A percentile compares a stretch with the other conserved stretches of the same genome.
Conservation (phyloP, 2,888 invertebrate genomes). For the Drosophila nr. medialis region DNA sequence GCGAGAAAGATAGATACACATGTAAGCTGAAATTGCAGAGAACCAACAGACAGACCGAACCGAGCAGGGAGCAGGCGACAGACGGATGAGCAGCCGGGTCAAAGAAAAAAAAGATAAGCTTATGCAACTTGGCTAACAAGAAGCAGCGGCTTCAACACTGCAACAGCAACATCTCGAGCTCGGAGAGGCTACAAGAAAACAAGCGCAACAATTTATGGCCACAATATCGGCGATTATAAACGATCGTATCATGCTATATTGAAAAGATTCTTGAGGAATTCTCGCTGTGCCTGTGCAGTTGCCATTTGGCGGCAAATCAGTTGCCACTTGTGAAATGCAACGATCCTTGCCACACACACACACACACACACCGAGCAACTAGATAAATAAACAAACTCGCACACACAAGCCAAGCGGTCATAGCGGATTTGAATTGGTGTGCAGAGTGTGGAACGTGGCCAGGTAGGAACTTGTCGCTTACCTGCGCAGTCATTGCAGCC, state of each 20-base stretch:
- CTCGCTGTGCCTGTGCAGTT: conserved; percentile 12
- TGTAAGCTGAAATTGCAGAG: conserved; percentile 33
- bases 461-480: conserved; percentile 61
- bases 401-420: conserved; percentile 1
- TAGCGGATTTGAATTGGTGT: conserved; percentile 10
- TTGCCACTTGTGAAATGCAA: conserved; percentile 67
- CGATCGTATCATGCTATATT: conserved; percentile 29
- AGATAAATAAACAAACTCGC: conserved; percentile 34
- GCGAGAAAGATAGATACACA: conserved; percentile 22
- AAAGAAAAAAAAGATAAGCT: conserved; percentile 65
- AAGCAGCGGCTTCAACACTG: conserved; percentile 39
- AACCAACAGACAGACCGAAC: conserved; percentile 23
- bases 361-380: not conserved
- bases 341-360: conserved; percentile 58
- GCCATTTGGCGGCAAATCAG: conserved; percentile 69
- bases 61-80: conserved; percentile 6
- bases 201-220: conserved; percentile 57
- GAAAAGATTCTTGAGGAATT: conserved; percentile 23
- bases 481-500: conserved; percentile 64
- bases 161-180: conserved; percentile 25
- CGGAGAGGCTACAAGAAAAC: conserved; percentile 36
- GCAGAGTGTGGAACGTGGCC: conserved; percentile 44
- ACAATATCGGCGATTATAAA: conserved; percentile 48
- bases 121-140: conserved; percentile 69
- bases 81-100: conserved; percentile 13